Conservation (phyloP, 1,140 invertebrate genomes). For the Leptestheria dahalacensis region DNA sequence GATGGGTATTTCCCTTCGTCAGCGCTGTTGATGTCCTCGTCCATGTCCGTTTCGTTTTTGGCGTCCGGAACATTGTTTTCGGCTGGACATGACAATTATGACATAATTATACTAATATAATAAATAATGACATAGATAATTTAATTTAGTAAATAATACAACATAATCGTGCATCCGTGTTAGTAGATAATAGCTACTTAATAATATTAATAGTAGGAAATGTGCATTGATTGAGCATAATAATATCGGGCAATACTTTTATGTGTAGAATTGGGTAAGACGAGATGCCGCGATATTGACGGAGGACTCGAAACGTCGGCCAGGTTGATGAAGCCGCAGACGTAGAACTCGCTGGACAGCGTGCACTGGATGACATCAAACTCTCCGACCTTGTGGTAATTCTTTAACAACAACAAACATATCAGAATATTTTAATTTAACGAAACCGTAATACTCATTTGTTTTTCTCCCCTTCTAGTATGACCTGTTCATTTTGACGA, state of each 20-base stretch:
- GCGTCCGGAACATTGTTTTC: too few relatives aligned
- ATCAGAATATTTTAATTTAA: too few relatives aligned
- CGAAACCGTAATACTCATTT: too few relatives aligned
- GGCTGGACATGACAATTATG: not conserved
- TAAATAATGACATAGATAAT: too few relatives aligned
- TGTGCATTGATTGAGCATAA: not conserved
- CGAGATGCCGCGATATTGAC: slow-evolving; percentile 72
- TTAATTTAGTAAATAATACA: too few relatives aligned
- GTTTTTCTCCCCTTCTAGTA: too few relatives aligned
- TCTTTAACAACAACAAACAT: slow-evolving; percentile 6
- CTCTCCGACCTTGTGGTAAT: slow-evolving; percentile 42
- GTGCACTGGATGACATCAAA: slow-evolving; percentile 42
- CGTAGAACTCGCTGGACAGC: slow-evolving; percentile 50
- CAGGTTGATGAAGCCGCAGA: slow-evolving; percentile 69
- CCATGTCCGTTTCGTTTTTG: slow-evolving; percentile 36
- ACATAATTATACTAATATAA: not conserved
- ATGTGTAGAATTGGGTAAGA: slow-evolving; percentile 50
- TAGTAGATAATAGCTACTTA: not conserved
- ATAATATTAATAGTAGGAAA: not conserved
- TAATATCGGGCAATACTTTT: slow-evolving; percentile 26
- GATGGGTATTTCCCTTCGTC: slow-evolving; percentile 71
- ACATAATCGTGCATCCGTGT: not conserved
- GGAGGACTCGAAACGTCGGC: slow-evolving; percentile 83
- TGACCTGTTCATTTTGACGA: too few relatives aligned
- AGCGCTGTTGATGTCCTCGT: slow-evolving; percentile 38